phyloP scores from a whole-genome alignment of 2,888 invertebrate genomes.

The Watsonalla binaria region DNA sequence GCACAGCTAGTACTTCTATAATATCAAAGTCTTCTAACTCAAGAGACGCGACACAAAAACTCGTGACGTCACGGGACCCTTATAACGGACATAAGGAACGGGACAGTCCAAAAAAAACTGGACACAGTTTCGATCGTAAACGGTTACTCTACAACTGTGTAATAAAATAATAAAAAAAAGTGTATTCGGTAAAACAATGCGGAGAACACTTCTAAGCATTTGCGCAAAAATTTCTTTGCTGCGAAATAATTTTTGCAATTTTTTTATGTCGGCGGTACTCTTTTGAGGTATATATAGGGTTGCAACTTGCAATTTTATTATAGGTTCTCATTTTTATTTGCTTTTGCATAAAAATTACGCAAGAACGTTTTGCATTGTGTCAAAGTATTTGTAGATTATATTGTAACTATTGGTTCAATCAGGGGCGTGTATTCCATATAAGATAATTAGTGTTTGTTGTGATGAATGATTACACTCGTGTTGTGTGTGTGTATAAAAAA shows the following conservation, averaged over 20 bases:
- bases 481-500: no score
- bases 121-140: conserved; percentile 11
- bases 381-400: no score
- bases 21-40: not conserved
- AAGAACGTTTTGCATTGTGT: not conserved
- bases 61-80: conserved; percentile 39
- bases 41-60: conserved; percentile 14
- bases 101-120: conserved; percentile 29
- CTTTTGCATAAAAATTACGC: not conserved
- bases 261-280: conserved; percentile 16
- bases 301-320: conserved; percentile 35
- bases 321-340: not conserved
- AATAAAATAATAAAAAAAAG: conserved; percentile 11
- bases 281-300: conserved; percentile 29
- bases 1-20: no score
- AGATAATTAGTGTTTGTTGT: no score
- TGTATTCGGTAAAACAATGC: conserved; percentile 3
- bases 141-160: conserved; percentile 4
- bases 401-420: no score
- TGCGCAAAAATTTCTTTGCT: conserved; percentile 70
- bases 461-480: no score
- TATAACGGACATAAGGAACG: conserved; percentile 33
- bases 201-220: conserved; percentile 19
- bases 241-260: conserved; percentile 38
- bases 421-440: no score